Percentiles rank a stretch among this genome's conserved stretches.
These are phyloP conservation scores for Damaliscus lunatus DNA, from an alignment of 2,113 vertebrate species.

Conservation along the genomic window DNA sequence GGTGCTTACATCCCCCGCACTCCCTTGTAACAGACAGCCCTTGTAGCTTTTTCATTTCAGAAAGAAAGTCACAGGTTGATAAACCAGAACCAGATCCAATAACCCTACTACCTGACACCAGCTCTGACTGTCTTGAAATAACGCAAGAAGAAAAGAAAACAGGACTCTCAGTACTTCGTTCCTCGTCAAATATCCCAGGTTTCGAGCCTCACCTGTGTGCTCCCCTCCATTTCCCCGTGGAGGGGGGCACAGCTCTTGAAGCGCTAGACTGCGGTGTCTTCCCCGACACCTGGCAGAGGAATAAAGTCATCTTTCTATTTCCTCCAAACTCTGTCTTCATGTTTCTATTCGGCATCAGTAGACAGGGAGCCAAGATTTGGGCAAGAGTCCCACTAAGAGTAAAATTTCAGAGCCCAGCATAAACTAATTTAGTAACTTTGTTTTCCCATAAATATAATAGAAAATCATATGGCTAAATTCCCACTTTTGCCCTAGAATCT, in stretches of 20 bases:
- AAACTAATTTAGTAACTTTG: neutral
- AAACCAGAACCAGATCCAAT: neutral
- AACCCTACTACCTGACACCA: neutral
- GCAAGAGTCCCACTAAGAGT: neutral
- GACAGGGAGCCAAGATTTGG: neutral
- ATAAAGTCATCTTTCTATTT: neutral
- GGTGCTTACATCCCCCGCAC: neutral
- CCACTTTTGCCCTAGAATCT: slow-evolving; percentile 35
- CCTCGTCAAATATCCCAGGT: rapidly evolving
- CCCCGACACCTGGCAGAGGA: neutral
- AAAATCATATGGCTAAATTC: slow-evolving; percentile 36
- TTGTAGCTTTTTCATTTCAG: neutral
- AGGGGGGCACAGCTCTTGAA: neutral
- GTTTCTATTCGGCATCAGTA: neutral
- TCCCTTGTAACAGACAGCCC: neutral
- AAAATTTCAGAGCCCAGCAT: slow-evolving; percentile 30
- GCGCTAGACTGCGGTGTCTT: rapidly evolving
- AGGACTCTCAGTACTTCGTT: neutral
- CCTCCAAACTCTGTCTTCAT: neutral
- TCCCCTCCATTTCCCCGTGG: neutral
- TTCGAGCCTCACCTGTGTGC: rapidly evolving
- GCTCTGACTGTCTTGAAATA: neutral
- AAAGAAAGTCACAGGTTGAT: neutral
- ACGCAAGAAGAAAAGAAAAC: neutral
- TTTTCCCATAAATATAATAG: neutral